Evolutionary conservation across 2,113 vertebrate genomes (phyloP), one percentile per base, ranked within the genome.

Genomic region (Pachycephala philippinensis): DNA sequence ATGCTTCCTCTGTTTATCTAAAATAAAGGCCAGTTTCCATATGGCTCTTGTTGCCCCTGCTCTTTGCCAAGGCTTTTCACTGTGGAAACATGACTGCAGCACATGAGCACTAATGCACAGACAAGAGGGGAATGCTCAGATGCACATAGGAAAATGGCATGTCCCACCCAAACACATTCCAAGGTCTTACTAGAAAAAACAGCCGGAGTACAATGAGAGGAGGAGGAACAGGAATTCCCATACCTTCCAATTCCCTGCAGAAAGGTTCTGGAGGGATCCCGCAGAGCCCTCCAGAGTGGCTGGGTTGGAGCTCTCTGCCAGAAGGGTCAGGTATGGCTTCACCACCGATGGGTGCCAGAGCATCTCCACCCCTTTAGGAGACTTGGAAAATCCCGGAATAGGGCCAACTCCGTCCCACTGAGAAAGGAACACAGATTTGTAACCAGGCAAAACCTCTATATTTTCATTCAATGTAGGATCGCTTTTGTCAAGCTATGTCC

Each of bases 341-440:
- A 99, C 99, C 93, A 99, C 99, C 0, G 99, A 98, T 0, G 99
- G 99, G 96, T 99, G 99, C 99, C 99, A 99, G 15, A 99, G 97
- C 99, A 99, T 99, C 97, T 99, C 99, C 53, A 99, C 99, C 4
- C 99, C 99, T 93, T 99, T 99, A 17, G 99, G 99, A 91, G 99
- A 98, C 96, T 99, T 99, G 16, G 99, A 99, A 92, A 99, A 98
- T 68, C 99, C 99, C 0, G 99, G 99, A 79, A 99, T 99, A 39
- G 99, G 99, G 66, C 99, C 99, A 27, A 99, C 99, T 54, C 99
- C 99, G 50, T 99, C 99, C 99, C 99, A 99, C 99, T 99, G 96
- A 47, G 86, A 97, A 95, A 91, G 11, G 79, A 39, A 84, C 3
- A 6, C 0, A 0, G 53, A 49, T 35, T 65, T 52, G 57, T 79